Evolutionary conservation across 2,888 invertebrate species (phyloP), one percentile per base, ranked within the genome.

Genomic region (Sussaba pulchella): DNA sequence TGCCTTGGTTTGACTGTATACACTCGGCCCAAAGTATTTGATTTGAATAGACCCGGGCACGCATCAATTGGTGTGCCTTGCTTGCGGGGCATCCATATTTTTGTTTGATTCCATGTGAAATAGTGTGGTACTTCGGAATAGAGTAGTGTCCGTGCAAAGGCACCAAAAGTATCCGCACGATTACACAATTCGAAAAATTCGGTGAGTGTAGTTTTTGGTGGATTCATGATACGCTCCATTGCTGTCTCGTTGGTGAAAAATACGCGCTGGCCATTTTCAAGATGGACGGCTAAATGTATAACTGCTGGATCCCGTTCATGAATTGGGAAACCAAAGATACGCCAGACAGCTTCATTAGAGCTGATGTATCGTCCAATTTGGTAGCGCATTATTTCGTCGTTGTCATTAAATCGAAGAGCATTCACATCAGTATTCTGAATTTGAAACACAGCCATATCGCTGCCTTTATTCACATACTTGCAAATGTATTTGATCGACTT

Each of bases 251-350:
- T 31, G 31, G 31, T 31, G 31, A 31, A 31, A 31, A 31, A 31
- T 41, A 41, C 41, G 41, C 41, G 41, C 41, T 41, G 41, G 41
- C 12, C 76, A 84, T 87, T 89, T 85, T 87, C 86, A 72, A 89
- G 81, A 73, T 89, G 86, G 0, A 88, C 83, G 66, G 81, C 83
- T 52, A 89, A 82, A 82, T 89, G 87, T 41, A 82, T 63, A 71
- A 89, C 87, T 54, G 41, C 41, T 41, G 41, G 41, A 10, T 31
- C 31, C 6, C 31, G 31, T 31, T 31, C 31, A 31, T 31, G 31
- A 31, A 31, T 31, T 31, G 31, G 6, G 6, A 31, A 31, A 31
- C 31, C 31, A 31, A 31, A 31, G 31, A 31, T 31, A 31, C 31
- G 31, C 31, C 31, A 31, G 31, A 31, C 31, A 31, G 31, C 31